These are phyloP conservation scores for Tenebrosternarchus preto DNA, from an alignment of 2,113 vertebrate genomes.

Conservation along the genomic window DNA sequence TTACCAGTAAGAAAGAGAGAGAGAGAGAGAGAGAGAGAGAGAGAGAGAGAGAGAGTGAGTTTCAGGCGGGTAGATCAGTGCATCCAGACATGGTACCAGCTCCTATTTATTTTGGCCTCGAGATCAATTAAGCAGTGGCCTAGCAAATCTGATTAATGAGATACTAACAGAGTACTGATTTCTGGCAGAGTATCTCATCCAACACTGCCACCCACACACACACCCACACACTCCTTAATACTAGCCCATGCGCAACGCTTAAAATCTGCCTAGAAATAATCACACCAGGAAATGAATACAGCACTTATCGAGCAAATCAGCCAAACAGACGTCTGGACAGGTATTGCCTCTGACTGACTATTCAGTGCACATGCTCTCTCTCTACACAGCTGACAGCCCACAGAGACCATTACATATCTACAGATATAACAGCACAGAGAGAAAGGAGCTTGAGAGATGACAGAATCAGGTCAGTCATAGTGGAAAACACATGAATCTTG, in stretches of 20 bases:
- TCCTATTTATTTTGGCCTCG: constrained; percentile 1
- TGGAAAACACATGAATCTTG: constrained; percentile 31
- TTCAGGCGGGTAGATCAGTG: too few relatives aligned
- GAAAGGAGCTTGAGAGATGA: constrained; percentile 6
- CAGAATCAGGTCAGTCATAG: constrained; percentile 44
- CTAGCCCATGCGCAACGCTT: too few relatives aligned
- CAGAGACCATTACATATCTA: background rate
- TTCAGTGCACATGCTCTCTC: background rate
- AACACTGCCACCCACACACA: background rate
- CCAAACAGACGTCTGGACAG: background rate
- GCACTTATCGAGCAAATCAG: background rate
- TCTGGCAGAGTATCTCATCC: too few relatives aligned
- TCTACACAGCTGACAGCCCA: background rate
- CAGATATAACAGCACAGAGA: constrained; percentile 20
- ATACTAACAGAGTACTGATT: too few relatives aligned
- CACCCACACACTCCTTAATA: background rate
- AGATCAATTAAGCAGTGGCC: background rate
- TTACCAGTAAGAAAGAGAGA: background rate
- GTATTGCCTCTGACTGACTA: too few relatives aligned
- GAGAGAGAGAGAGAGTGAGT: too few relatives aligned
- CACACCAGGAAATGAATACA: background rate
- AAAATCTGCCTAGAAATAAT: background rate
- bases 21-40: background rate
- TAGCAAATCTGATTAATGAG: constrained; percentile 18
- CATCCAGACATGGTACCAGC: background rate